Conservation (phyloP, 2,113 vertebrate genomes). For the Notarius quadriscutis region DNA sequence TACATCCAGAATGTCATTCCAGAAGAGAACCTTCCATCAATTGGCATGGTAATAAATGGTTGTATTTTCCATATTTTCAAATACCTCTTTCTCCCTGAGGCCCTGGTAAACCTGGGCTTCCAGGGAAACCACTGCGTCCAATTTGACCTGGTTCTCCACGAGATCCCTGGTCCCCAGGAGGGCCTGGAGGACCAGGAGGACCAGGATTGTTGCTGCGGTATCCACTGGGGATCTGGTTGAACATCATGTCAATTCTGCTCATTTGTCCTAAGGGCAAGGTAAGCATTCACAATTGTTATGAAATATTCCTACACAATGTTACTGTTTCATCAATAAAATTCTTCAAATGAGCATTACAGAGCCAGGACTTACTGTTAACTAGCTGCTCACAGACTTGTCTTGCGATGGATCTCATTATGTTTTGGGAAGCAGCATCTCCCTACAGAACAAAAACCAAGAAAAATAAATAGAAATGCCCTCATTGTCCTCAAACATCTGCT, state of each 20-base stretch:
- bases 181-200: slow-evolving; percentile 86
- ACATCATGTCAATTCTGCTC: slow-evolving; percentile 89
- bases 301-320: neutral
- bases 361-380: slow-evolving; percentile 85
- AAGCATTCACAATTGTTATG: neutral
- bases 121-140: slow-evolving; percentile 88
- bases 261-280: slow-evolving; percentile 82
- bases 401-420: slow-evolving; percentile 96
- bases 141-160: slow-evolving; percentile 88
- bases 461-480: slow-evolving; percentile 12
- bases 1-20: neutral
- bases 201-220: slow-evolving; percentile 89
- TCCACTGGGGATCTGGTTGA: slow-evolving; percentile 96
- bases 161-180: slow-evolving; percentile 80
- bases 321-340: neutral
- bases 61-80: neutral
- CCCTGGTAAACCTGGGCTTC: slow-evolving; percentile 86
- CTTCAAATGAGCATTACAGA: neutral
- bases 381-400: slow-evolving; percentile 99
- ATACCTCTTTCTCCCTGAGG: slow-evolving; percentile 91
- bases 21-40: neutral
- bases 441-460: slow-evolving; percentile 63
- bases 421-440: slow-evolving; percentile 95
- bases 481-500: neutral
- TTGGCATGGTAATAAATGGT: neutral